A percentile compares a stretch with the other conserved stretches of the same genome.
phyloP scores from a whole-genome alignment of 2,797 vertebrate species.

The Gymnothorax reevesii region DNA sequence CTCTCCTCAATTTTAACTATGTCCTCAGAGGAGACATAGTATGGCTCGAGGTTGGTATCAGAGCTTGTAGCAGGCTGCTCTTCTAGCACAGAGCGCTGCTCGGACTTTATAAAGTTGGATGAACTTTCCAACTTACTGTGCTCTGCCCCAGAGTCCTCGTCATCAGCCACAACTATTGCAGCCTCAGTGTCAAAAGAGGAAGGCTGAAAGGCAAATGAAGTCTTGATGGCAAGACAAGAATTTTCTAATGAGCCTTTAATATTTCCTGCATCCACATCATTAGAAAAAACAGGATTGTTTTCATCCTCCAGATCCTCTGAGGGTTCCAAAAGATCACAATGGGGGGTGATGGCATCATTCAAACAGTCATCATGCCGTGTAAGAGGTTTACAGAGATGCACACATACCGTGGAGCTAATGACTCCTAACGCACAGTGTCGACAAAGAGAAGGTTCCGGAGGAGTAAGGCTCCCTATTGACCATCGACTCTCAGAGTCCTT shows the following conservation, averaged over 20 bases:
- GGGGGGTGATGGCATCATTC: constrained; percentile 74
- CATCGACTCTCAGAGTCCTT: constrained; percentile 37
- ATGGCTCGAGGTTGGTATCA: constrained; percentile 66
- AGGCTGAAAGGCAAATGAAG: constrained; percentile 73
- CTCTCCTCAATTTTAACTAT: constrained; percentile 66
- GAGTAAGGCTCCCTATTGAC: constrained; percentile 46
- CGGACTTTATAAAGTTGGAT: constrained; percentile 51
- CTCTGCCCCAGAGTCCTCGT: constrained; percentile 67
- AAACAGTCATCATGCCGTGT: constrained; percentile 69
- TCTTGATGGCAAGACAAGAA: constrained; percentile 73
- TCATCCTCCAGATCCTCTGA: constrained; percentile 40
- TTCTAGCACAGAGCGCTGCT: constrained; percentile 22
- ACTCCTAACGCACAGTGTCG: constrained; percentile 42
- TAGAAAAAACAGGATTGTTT: constrained; percentile 27
- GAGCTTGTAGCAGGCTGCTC: constrained; percentile 46
- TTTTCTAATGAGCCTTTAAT: constrained; percentile 73
- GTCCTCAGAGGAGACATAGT: constrained; percentile 70
- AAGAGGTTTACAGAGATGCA: constrained; percentile 60
- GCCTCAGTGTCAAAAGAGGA: constrained; percentile 73
- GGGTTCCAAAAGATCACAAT: constrained; percentile 67
- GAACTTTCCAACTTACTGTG: constrained; percentile 49
- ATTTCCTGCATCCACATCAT: constrained; percentile 75
- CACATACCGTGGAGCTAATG: constrained; percentile 60
- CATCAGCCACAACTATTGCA: constrained; percentile 46
- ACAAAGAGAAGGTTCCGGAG: constrained; percentile 42